Evolutionary conservation across 2,888 invertebrate genomes (phyloP).

Genomic region (Hipparchia sbordonii): DNA sequence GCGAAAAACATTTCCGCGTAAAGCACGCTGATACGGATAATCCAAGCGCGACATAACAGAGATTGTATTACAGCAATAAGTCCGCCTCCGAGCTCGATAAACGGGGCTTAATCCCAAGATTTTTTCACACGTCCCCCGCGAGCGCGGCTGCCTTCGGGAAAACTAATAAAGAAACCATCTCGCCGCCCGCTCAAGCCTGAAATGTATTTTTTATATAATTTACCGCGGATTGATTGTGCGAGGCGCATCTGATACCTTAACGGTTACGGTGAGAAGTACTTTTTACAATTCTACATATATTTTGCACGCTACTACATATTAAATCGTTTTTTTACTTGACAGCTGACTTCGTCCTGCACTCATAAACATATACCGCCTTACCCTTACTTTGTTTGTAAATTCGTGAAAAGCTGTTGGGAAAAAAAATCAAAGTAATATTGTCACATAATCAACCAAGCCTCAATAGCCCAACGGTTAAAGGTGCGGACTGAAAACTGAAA

Average conservation of each 20-base stretch:
- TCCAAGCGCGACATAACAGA: slow-evolving; percentile 76
- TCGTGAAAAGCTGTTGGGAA: too few relatives aligned
- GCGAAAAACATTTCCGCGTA: slow-evolving; percentile 52
- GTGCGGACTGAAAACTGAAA: too few relatives aligned
- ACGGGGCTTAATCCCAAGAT: slow-evolving; percentile 76
- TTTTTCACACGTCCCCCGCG: slow-evolving; percentile 79
- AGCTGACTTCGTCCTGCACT: too few relatives aligned
- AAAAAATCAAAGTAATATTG: too few relatives aligned
- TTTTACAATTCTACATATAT: slow-evolving; percentile 4
- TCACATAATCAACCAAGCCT: too few relatives aligned
- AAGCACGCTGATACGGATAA: slow-evolving; percentile 71
- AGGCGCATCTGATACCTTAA: slow-evolving; percentile 61
- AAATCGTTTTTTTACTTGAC: neutral
- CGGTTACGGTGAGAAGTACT: slow-evolving; percentile 24
- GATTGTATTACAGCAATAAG: slow-evolving; percentile 80
- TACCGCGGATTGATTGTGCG: slow-evolving; percentile 77
- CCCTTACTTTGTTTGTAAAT: too few relatives aligned
- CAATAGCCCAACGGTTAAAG: too few relatives aligned
- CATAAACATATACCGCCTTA: too few relatives aligned
- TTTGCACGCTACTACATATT: neutral
- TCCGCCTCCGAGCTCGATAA: slow-evolving; percentile 70
- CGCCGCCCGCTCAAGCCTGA: slow-evolving; percentile 80
- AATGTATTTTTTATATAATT: slow-evolving; percentile 84
- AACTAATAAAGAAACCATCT: slow-evolving; percentile 84
- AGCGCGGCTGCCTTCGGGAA: slow-evolving; percentile 64